Percentiles rank a stretch among this genome's conserved stretches.
These are phyloP conservation scores for Percina caprodes DNA, from an alignment of 2,113 vertebrate species.

Conservation along the genomic window DNA sequence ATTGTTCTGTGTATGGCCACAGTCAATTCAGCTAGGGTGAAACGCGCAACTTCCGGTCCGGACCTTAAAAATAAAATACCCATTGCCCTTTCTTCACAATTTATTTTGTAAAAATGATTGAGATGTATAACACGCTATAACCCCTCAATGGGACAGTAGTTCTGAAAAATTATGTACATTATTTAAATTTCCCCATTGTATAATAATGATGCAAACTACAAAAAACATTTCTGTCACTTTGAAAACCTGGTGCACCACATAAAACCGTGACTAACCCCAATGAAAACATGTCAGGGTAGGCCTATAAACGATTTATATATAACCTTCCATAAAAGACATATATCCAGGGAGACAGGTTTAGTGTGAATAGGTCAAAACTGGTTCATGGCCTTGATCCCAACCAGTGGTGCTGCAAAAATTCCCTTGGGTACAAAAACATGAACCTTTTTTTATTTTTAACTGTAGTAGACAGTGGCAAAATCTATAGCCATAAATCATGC, in stretches of 20 bases:
- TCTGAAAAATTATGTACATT: background rate
- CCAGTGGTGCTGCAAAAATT: background rate
- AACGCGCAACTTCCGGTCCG: conserved; percentile 26
- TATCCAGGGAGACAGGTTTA: too few relatives aligned
- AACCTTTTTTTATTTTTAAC: too few relatives aligned
- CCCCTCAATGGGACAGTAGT: background rate
- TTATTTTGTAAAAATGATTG: background rate
- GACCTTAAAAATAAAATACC: conserved; percentile 60
- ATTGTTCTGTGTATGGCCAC: conserved; percentile 72
- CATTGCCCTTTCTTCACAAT: too few relatives aligned
- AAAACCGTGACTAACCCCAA: background rate
- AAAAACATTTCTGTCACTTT: background rate
- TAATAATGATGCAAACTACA: background rate
- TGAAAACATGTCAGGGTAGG: background rate
- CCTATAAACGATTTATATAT: too few relatives aligned
- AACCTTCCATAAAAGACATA: too few relatives aligned
- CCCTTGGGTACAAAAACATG: background rate
- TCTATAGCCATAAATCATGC: background rate
- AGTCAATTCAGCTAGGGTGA: conserved; percentile 22
- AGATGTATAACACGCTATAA: background rate
- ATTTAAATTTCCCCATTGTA: background rate
- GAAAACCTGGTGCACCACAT: background rate
- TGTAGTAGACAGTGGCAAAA: too few relatives aligned
- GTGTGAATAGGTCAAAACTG: too few relatives aligned
- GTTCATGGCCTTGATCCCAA: background rate